phyloP scores from a whole-genome alignment of 1,140 invertebrate species.

The Potamilus streckersoni region DNA sequence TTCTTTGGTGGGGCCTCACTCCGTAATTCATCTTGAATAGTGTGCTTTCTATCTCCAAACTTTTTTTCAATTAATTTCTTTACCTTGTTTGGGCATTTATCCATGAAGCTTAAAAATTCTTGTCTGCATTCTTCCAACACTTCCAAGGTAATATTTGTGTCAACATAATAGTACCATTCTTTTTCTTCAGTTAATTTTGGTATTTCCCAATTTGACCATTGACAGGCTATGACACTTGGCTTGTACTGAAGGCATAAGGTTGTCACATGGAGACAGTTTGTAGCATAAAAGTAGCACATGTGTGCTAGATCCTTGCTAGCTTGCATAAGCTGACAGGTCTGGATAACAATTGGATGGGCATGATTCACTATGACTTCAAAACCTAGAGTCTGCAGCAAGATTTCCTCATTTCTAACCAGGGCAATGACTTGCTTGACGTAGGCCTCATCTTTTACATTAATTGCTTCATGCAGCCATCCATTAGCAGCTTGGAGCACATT shows the following conservation, averaged over 20 bases:
- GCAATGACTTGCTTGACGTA: constrained; percentile 86
- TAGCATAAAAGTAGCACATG: constrained; percentile 98
- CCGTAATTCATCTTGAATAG: too few relatives aligned
- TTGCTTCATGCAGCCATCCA: constrained; percentile 76
- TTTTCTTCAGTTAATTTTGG: too few relatives aligned
- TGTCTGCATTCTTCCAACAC: constrained; percentile 74
- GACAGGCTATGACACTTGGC: constrained; percentile 90
- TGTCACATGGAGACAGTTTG: constrained; percentile 95
- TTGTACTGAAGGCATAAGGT: constrained; percentile 97
- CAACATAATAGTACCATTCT: too few relatives aligned
- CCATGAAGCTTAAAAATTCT: constrained; percentile 89
- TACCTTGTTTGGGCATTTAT: constrained; percentile 89
- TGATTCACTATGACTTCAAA: constrained; percentile 98
- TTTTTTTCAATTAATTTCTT: constrained; percentile 81
- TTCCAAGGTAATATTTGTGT: constrained; percentile 69
- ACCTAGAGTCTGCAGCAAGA: constrained; percentile 91
- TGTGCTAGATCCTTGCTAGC: constrained; percentile 95
- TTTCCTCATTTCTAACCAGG: constrained; percentile 95
- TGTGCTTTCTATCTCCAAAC: too few relatives aligned
- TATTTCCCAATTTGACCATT: too few relatives aligned
- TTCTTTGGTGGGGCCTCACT: too few relatives aligned
- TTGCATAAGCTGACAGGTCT: constrained; percentile 85
- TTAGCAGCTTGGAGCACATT: constrained; percentile 93
- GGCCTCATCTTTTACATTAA: constrained; percentile 81
- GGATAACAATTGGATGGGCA: constrained; percentile 96